A percentile compares a stretch with the other conserved stretches of the same genome.
These are phyloP conservation scores for Drosophila murphyi DNA, from an alignment of 1,140 invertebrate species.

Conservation along the genomic window DNA sequence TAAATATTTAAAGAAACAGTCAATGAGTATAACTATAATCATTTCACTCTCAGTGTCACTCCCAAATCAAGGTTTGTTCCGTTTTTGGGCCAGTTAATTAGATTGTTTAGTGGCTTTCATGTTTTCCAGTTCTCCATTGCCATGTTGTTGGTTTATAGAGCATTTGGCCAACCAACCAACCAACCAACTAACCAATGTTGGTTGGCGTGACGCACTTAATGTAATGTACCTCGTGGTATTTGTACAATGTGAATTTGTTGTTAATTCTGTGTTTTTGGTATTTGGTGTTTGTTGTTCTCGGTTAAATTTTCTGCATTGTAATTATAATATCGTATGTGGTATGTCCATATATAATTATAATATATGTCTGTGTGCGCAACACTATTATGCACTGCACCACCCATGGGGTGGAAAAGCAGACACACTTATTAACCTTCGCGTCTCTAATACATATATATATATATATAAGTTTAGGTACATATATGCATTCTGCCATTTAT, in stretches of 20 bases:
- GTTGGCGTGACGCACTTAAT: conserved; percentile 43
- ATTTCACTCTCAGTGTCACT: too few species aligned
- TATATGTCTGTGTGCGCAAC: conserved; percentile 62
- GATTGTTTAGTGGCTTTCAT: conserved; percentile 13
- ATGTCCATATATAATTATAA: conserved; percentile 39
- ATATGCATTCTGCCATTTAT: neutral
- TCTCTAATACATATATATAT: conserved; percentile 32
- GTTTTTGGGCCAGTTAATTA: conserved; percentile 3
- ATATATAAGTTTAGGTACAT: conserved; percentile 12
- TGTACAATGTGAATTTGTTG: conserved; percentile 43
- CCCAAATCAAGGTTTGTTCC: too few species aligned
- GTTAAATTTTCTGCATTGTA: conserved; percentile 27
- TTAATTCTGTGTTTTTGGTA: conserved; percentile 21
- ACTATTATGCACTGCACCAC: conserved; percentile 66
- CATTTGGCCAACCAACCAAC: conserved; percentile 25
- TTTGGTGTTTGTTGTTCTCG: conserved; percentile 45
- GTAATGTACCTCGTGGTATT: conserved; percentile 48
- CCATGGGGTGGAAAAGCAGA: conserved; percentile 79
- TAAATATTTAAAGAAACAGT: too few species aligned
- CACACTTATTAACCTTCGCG: conserved; percentile 56
- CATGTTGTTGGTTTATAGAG: conserved; percentile 34
- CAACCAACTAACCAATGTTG: neutral
- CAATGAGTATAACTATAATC: too few species aligned
- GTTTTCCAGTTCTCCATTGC: neutral
- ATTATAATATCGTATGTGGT: conserved; percentile 41